These are phyloP conservation scores for Psephotus haematonotus DNA, from an alignment of 2,113 vertebrate species.

Conservation along the genomic window DNA sequence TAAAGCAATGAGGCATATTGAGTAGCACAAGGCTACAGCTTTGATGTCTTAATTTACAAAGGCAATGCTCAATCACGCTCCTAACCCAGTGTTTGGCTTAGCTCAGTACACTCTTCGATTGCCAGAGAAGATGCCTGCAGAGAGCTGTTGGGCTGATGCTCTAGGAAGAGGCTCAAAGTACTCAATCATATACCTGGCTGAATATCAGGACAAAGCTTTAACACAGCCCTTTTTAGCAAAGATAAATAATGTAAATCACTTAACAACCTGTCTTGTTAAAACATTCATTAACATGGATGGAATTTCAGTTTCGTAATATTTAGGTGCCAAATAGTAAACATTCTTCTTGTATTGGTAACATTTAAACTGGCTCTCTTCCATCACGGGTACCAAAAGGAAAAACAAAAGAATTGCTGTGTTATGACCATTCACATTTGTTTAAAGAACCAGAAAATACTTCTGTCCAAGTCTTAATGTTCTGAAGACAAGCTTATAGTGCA, in stretches of 20 bases:
- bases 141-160: not conserved
- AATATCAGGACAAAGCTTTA: not conserved
- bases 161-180: not conserved
- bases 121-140: not conserved
- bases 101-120: accelerated
- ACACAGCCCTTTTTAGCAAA: not conserved
- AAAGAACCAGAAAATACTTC: not conserved
- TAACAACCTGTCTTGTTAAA: not conserved
- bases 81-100: not conserved
- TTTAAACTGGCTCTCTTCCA: not conserved
- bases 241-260: not conserved
- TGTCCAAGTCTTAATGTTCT: not conserved
- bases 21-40: not conserved
- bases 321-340: not conserved
- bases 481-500: not conserved
- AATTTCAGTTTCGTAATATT: not conserved
- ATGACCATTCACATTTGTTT: not conserved
- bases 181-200: not conserved
- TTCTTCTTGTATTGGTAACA: not conserved
- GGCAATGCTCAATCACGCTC: not conserved
- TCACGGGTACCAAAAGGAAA: not conserved
- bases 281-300: not conserved
- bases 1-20: not conserved
- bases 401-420: not conserved
- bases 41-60: not conserved